Base-by-base conservation (phyloP, 2,888 invertebrate species). In the Aphidius colemani region DNA sequence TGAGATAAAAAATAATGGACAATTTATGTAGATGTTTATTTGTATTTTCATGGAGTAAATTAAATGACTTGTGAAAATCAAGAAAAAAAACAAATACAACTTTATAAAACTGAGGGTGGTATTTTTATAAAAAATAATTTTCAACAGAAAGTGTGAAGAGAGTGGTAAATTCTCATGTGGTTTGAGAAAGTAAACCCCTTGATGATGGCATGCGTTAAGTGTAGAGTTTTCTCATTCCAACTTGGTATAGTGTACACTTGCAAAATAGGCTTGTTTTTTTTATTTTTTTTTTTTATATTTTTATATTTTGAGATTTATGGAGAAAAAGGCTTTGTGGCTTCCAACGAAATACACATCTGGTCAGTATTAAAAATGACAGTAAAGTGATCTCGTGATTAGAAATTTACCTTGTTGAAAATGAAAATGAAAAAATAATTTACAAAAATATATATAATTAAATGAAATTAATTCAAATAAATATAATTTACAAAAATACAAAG, bases 401-500 rank as follows among this genome's bases (percentile, higher is more conserved):
- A 57, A 46, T 46, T 45, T 57, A 57, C 57, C 39, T 46, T 46
- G 46, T 18, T 46, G 48, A 44, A 49, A 13, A 11, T 49, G 9
- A 7, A 11, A 49, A 18, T n/a, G 18, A n/a, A n/a, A 3, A 30
- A 30, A 30, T 30, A 5, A 30, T 30, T 30, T 3, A 18, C 13
- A 18, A n/a, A n/a, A n/a, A n/a, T n/a, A n/a, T n/a, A n/a, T n/a
- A n/a, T n/a, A n/a, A n/a, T n/a, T n/a, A n/a, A n/a, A n/a, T n/a
- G n/a, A n/a, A n/a, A n/a, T n/a, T n/a, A n/a, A n/a, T n/a, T n/a
- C n/a, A n/a, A n/a, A n/a, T n/a, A n/a, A n/a, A n/a, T n/a, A n/a
- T n/a, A n/a, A n/a, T n/a, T n/a, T n/a, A n/a, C n/a, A n/a, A n/a
- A 18, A 18, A 18, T 1, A 18, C 49, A 63, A 69, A 66, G 66